These are phyloP conservation scores for Steatornis caripensis DNA, from an alignment of 2,113 vertebrate species.

Conservation along the genomic window DNA sequence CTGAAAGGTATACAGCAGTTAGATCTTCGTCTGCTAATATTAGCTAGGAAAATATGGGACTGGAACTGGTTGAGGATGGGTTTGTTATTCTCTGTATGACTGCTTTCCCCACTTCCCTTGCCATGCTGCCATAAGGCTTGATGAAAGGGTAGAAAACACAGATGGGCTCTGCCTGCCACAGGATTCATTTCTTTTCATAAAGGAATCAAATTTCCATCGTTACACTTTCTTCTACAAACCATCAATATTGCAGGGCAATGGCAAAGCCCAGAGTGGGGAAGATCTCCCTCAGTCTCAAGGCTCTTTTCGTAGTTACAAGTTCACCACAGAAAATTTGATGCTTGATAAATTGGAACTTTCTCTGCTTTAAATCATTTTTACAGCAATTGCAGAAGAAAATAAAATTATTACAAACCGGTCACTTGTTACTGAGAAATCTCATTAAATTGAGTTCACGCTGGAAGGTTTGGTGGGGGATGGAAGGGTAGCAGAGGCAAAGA, in stretches of 20 bases:
- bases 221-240: constrained; percentile 19
- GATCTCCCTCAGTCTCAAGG: constrained; percentile 17
- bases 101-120: neutral
- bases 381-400: constrained; percentile 64
- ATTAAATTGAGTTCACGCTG: constrained; percentile 69
- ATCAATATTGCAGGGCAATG: constrained; percentile 54
- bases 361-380: constrained; percentile 72
- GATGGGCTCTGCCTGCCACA: neutral
- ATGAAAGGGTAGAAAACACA: neutral
- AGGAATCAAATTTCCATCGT: constrained; percentile 16
- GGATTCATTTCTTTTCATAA: constrained; percentile 52
- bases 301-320: constrained; percentile 60
- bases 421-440: constrained; percentile 77
- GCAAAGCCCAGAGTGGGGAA: constrained; percentile 24
- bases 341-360: constrained; percentile 75
- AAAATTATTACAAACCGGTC: constrained; percentile 79
- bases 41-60: neutral
- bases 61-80: neutral
- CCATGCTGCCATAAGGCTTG: neutral
- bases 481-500: neutral
- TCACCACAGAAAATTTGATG: constrained; percentile 69
- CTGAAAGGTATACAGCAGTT: neutral
- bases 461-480: constrained; percentile 37
- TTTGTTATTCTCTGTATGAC: neutral
- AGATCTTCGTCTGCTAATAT: neutral